Evolutionary conservation across 2,797 vertebrate species (phyloP), one percentile per base, ranked within the genome.

Genomic region (Coilia nasus): DNA sequence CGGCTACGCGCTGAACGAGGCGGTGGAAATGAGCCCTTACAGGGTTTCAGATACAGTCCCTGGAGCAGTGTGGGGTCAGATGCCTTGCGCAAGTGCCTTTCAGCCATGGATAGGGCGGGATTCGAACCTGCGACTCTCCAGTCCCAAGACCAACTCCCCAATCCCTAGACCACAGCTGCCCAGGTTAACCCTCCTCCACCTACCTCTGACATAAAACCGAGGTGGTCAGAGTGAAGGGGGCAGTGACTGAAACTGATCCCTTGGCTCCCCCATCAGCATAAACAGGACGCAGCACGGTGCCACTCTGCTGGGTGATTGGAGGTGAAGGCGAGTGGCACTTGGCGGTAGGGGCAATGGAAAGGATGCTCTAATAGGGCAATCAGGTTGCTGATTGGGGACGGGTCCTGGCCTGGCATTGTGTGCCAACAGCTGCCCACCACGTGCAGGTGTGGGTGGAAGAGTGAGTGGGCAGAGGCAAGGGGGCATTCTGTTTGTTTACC

Each of bases 341-440:
- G 57, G 57, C 14, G 19, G 57, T 17, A 21, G 19, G 17, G 3
- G 3, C 17, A 21, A 17, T 21, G 57, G 57, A 44, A 21, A 78
- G 35, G 14, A 31, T 17, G 71, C 6, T 19, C 17, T 44, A 41
- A 91, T 90, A 89, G 88, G 57, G 83, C 90, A 89, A 92, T 94
- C 93, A 94, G 93, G 90, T 89, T 50, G 86, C 86, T 91, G 92
- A 94, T 93, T 89, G 85, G 91, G 90, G 90, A 88, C 9, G 1
- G 50, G 50, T 92, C 84, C 87, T 88, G 89, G 50, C 50, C 7
- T 3, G 50, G 92, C 88, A 81, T 87, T 90, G 87, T 89, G 90
- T 92, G 89, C 91, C 89, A 89, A 91, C 92, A 93, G 91, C 91
- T 93, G 91, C 85, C 31, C 31, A 44, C 71, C 6, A 7, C 7